Conservation (phyloP, 2,113 vertebrate genomes). For the Clupea harengus region DNA sequence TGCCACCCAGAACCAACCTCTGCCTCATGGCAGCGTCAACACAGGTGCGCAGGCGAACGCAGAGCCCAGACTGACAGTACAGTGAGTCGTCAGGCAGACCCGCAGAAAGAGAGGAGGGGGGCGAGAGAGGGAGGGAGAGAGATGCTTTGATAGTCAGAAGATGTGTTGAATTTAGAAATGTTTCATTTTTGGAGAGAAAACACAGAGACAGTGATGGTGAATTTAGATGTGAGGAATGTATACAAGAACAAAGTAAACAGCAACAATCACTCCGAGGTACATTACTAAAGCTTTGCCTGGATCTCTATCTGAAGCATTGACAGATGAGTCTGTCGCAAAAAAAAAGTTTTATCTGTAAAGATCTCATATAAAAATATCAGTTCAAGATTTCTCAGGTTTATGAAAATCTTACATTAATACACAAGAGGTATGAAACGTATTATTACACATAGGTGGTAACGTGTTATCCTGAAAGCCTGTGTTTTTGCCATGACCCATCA, state of each 20-base stretch:
- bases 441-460: no score
- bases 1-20: slow-evolving; percentile 19
- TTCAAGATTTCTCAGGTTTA: neutral
- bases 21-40: slow-evolving; percentile 24
- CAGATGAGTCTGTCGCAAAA: neutral
- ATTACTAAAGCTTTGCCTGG: neutral
- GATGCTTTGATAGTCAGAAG: neutral
- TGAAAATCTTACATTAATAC: neutral
- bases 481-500: neutral
- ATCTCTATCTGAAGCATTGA: neutral
- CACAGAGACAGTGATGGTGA: neutral
- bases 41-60: neutral
- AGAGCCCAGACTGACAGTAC: neutral
- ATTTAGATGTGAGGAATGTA: neutral
- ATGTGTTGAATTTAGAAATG: neutral
- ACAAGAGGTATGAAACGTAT: no score
- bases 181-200: neutral
- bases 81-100: neutral
- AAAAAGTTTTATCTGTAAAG: no score
- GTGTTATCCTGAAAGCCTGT: no score
- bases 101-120: neutral
- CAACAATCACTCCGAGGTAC: neutral
- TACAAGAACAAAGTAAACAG: neutral
- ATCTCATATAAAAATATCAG: neutral
- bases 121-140: neutral